Evolutionary conservation across 2,888 invertebrate species (phyloP), one percentile per base, ranked within the genome.

Genomic region (Argyresthia albistria): DNA sequence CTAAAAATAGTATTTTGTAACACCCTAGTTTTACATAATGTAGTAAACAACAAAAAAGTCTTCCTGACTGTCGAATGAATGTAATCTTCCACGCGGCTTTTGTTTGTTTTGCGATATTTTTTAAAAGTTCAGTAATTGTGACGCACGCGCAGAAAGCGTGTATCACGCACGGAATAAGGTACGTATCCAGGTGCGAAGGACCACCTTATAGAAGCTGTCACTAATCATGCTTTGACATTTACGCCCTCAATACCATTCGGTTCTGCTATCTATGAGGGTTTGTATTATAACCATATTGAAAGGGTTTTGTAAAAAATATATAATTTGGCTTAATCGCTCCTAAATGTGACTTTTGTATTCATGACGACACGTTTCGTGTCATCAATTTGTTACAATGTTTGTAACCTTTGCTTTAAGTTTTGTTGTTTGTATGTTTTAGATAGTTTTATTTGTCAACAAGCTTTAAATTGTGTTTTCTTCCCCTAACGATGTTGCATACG

Each of bases 1-100:
- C 79, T 74, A 75, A 75, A 73, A 69, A 74, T 80, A 80, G 67
- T 70, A 35, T 74, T 67, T 66, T 70, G 57, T 64, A 80, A 83
- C 83, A 83, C 76, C 25, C 25, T 25, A 25, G 25, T 25, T 25
- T 25, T 25, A 25, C 25, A 25, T 81, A 79, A 72, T 70, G 64
- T 71, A 70, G 42, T 12, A 50, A 50, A 43, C 43, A 51, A 51
- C 51, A 35, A 51, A 51, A 8, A 51, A 43, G 74, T 74, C 74
- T 74, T 74, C 74, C 73, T 61, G 43, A 14, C 54, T 66, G 16
- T 52, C 15, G 15, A 43, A 50, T 43, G 36, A 37, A 36, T n/a
- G 10, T 15, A 45, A 46, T 47, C 48, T 53, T 35, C 53, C 36
- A 25, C 37, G 48, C 47, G 43, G 48, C 46, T 51, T 51, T 51